These are phyloP conservation scores for Ctenopoma multispine DNA, from an alignment of 2,797 vertebrate genomes.

Conservation along the genomic window DNA sequence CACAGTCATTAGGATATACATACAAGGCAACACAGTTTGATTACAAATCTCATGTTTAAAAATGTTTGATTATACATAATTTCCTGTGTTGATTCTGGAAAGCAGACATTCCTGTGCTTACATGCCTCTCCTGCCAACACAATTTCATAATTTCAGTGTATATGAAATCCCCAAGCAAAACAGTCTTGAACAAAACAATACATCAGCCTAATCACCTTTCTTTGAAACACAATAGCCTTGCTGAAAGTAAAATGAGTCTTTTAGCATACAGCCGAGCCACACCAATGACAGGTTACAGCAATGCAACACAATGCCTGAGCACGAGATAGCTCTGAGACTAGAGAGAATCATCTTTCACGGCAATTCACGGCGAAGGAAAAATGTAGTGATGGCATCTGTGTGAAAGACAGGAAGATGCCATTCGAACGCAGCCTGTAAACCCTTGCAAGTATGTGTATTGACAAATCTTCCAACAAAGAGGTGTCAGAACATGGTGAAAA, in stretches of 20 bases:
- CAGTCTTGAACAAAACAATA: slow-evolving; percentile 47
- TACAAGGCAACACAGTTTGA: slow-evolving; percentile 25
- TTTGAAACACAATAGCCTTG: slow-evolving; percentile 57
- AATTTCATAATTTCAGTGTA: slow-evolving; percentile 34
- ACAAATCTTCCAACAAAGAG: slow-evolving; percentile 78
- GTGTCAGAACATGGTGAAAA: slow-evolving; percentile 51
- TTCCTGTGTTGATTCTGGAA: slow-evolving; percentile 34
- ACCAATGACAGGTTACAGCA: slow-evolving; percentile 48
- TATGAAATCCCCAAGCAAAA: slow-evolving; percentile 35
- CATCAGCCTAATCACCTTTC: slow-evolving; percentile 56
- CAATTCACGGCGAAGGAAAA: slow-evolving; percentile 51
- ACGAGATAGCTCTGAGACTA: slow-evolving; percentile 41
- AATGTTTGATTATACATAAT: slow-evolving; percentile 41
- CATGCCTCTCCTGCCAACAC: slow-evolving; percentile 32
- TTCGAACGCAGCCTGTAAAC: slow-evolving; percentile 71
- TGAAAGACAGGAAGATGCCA: slow-evolving; percentile 67
- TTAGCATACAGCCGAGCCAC: slow-evolving; percentile 45
- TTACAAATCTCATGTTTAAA: slow-evolving; percentile 43
- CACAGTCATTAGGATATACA: slow-evolving; percentile 37
- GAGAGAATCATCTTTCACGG: slow-evolving; percentile 59
- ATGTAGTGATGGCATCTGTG: slow-evolving; percentile 43
- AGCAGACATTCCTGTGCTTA: slow-evolving; percentile 36
- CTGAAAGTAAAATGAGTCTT: slow-evolving; percentile 54
- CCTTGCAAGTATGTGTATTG: slow-evolving; percentile 70
- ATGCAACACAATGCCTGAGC: slow-evolving; percentile 43